Evolutionary conservation across 2,888 invertebrate species (phyloP).

Genomic region (Girardia tigrina): DNA sequence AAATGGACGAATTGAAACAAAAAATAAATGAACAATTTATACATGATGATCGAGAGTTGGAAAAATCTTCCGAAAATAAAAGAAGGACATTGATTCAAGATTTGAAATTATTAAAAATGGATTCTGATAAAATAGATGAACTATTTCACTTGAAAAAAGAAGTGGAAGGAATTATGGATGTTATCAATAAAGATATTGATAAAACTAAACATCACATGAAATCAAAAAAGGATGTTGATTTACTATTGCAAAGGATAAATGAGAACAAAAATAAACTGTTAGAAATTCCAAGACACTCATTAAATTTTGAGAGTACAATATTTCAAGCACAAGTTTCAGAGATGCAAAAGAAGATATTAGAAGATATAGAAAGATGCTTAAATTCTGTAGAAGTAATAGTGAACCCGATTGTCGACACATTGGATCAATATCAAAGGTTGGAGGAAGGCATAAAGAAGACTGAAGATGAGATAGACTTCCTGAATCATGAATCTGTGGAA

Average conservation of each 20-base stretch:
- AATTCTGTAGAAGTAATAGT: background rate
- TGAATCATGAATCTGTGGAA: background rate
- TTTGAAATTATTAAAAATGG: no score
- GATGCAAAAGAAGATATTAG: background rate
- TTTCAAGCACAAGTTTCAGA: background rate
- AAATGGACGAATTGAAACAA: background rate
- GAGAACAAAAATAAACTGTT: background rate
- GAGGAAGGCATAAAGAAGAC: background rate
- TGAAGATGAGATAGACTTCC: conserved; percentile 1
- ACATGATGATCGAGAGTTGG: background rate
- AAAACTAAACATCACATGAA: no score
- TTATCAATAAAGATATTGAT: no score
- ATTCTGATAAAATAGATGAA: no score
- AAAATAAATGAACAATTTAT: background rate
- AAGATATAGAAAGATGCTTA: background rate
- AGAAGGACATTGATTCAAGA: no score
- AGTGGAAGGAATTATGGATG: no score
- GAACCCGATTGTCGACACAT: background rate
- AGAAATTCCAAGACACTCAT: background rate
- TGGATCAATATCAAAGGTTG: background rate
- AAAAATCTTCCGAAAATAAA: background rate
- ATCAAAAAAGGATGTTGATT: no score
- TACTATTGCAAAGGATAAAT: background rate
- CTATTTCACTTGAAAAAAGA: no score
- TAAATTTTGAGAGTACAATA: background rate